These are phyloP conservation scores for Onychomys arenicola DNA, from an alignment of 2,797 vertebrate species.

Conservation along the genomic window DNA sequence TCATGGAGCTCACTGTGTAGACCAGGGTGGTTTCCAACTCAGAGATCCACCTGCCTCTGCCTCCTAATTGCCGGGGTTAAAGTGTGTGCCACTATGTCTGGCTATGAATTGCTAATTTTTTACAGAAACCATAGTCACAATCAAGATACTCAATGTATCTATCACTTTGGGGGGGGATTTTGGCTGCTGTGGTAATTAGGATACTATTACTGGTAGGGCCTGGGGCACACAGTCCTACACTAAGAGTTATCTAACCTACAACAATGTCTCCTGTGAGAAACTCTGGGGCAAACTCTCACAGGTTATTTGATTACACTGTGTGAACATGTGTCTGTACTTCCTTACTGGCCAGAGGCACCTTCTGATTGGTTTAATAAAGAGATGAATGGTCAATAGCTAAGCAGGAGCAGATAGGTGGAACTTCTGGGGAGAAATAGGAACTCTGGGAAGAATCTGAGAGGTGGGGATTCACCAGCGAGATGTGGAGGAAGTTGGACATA, in stretches of 20 bases:
- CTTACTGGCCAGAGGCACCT: neutral
- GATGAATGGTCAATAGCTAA: neutral
- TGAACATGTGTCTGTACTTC: neutral
- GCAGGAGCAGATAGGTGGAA: neutral
- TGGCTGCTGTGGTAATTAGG: neutral
- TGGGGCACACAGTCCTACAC: neutral
- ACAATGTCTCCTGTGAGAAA: neutral
- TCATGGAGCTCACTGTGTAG: neutral
- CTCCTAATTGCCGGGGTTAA: neutral
- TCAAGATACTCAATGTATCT: neutral
- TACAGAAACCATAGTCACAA: neutral
- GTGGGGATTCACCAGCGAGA: neutral
- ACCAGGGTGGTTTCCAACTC: neutral
- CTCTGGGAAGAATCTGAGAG: neutral
- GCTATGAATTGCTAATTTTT: neutral
- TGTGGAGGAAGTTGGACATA: neutral
- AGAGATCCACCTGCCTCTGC: neutral
- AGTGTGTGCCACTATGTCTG: neutral
- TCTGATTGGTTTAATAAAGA: neutral
- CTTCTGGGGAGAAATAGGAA: neutral
- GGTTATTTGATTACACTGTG: neutral
- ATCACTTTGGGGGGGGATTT: neutral
- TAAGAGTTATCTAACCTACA: neutral
- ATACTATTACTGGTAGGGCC: neutral
- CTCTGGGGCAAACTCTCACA: neutral